These are phyloP conservation scores for Psittacula echo DNA, from an alignment of 2,797 vertebrate species.

Conservation along the genomic window DNA sequence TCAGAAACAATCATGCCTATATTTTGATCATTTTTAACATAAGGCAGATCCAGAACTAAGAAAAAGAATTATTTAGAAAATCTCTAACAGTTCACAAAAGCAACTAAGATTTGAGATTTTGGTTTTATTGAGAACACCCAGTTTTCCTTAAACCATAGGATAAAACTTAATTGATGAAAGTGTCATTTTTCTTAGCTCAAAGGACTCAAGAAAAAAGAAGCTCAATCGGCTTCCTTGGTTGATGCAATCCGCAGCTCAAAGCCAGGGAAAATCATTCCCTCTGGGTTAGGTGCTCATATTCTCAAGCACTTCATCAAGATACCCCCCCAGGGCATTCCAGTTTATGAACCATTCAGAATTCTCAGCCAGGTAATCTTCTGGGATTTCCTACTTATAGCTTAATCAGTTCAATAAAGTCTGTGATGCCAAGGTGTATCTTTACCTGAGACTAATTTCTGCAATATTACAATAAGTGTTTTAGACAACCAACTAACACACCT, in stretches of 20 bases:
- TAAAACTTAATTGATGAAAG: neutral
- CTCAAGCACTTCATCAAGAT: neutral
- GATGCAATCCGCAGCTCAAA: neutral
- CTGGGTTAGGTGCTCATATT: neutral
- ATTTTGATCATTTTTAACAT: neutral
- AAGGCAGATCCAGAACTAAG: neutral
- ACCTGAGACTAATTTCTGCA: neutral
- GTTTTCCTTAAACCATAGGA: neutral
- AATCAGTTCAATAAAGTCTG: neutral
- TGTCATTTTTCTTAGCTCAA: neutral
- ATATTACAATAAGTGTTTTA: neutral
- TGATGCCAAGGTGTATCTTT: neutral
- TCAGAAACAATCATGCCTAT: neutral
- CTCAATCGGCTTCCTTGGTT: neutral
- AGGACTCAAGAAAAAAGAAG: neutral
- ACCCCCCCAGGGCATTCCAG: neutral
- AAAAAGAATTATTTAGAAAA: neutral
- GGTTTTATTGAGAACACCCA: neutral
- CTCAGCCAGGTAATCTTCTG: neutral
- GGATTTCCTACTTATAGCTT: neutral
- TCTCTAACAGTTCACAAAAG: neutral
- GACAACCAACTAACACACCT: neutral
- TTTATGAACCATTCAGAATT: neutral
- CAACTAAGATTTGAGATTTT: neutral
- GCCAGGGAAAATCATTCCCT: neutral